Percentiles rank a stretch among this genome's conserved stretches.
Conservation (phyloP, 2,113 vertebrate species). For the Phycodurus eques region DNA sequence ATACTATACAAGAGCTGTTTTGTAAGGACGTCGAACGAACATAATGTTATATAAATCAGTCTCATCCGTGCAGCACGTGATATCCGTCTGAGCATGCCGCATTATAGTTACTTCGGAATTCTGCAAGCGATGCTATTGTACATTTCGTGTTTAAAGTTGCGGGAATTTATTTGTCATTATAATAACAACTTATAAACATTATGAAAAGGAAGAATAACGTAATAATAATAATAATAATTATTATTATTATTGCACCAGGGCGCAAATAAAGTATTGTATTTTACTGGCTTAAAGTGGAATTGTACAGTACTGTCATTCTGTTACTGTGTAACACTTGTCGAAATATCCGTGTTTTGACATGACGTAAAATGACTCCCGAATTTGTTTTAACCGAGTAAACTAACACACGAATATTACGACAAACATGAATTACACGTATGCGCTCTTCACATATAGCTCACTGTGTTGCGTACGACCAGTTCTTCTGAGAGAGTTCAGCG, state of each 20-base stretch:
- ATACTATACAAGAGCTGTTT: background rate
- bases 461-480: too few species aligned
- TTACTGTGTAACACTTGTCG: background rate
- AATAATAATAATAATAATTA: too few species aligned
- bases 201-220: too few species aligned
- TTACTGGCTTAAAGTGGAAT: too few species aligned
- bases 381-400: background rate
- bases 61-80: background rate
- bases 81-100: background rate
- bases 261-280: too few species aligned
- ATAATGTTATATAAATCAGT: background rate
- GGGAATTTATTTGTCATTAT: too few species aligned
- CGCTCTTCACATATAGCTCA: too few species aligned
- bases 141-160: background rate
- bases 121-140: background rate
- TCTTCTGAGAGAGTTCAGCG: background rate
- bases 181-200: too few species aligned
- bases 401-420: too few species aligned
- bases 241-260: too few species aligned
- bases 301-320: background rate
- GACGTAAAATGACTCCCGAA: background rate
- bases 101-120: background rate
- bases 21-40: background rate
- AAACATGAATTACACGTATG: too few species aligned
- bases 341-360: background rate